phyloP scores from a whole-genome alignment of 1,140 invertebrate species.

The Drosophila bipectinata region DNA sequence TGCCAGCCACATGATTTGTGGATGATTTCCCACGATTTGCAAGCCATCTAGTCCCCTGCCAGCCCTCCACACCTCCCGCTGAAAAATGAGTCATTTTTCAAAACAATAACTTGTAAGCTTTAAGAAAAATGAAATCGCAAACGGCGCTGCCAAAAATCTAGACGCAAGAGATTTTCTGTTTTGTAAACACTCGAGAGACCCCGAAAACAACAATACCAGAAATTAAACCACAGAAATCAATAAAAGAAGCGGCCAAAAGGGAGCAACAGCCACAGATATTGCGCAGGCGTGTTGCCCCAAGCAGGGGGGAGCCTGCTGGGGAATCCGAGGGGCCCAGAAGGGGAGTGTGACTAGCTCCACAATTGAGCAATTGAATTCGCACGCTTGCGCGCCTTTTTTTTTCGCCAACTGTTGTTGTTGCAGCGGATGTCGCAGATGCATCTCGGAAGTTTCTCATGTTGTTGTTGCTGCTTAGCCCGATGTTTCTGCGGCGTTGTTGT shows the following conservation, averaged over 20 bases:
- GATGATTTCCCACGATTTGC: slow-evolving; percentile 78
- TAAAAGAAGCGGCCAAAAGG: slow-evolving; percentile 70
- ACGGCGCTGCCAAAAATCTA: slow-evolving; percentile 53
- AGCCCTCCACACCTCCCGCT: slow-evolving; percentile 31
- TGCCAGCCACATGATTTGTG: slow-evolving; percentile 46
- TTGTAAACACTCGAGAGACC: slow-evolving; percentile 28
- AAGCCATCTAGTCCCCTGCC: slow-evolving; percentile 10
- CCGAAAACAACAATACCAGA: slow-evolving; percentile 37
- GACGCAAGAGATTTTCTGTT: slow-evolving; percentile 41
- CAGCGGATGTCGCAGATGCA: slow-evolving; percentile 76
- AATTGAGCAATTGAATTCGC: slow-evolving; percentile 83
- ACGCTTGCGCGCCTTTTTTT: slow-evolving; percentile 80
- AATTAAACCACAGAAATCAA: slow-evolving; percentile 80
- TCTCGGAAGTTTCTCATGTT: slow-evolving; percentile 71
- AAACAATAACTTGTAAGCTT: slow-evolving; percentile 75
- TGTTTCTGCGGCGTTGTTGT: slow-evolving; percentile 3
- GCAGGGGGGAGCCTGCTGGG: neutral
- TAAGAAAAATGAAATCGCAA: slow-evolving; percentile 16
- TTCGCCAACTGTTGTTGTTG: slow-evolving; percentile 38
- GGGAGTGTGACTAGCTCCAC: slow-evolving; percentile 46
- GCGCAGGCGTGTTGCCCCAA: slow-evolving; percentile 60
- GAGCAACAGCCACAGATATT: slow-evolving; percentile 56
- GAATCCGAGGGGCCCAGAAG: slow-evolving; percentile 2
- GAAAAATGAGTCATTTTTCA: slow-evolving; percentile 68
- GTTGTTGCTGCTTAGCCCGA: slow-evolving; percentile 7